Base-by-base conservation (phyloP, 1,140 invertebrate genomes). In the Danaus melanippus region DNA sequence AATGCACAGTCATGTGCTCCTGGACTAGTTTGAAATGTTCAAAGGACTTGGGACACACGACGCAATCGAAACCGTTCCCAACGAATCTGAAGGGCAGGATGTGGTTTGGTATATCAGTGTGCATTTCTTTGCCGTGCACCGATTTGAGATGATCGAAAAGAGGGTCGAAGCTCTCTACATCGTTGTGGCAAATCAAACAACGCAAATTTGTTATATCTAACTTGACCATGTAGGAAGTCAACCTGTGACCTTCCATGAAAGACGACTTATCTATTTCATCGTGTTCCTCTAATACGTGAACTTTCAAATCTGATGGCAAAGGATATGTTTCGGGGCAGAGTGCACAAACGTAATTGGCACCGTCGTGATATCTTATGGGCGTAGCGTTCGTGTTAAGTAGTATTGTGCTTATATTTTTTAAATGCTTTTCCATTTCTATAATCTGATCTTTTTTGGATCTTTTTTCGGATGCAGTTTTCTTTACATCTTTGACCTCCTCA, bases 71-170 rank as follows among this genome's bases (percentile, higher is more conserved):
- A 8, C 42, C 51, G 12, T 66, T 53, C 1, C 49, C 58, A 3
- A 64, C 56, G 43, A 81, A 78, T 53, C 71, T 70, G 41, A 79
- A 77, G 0, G 73, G 71, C 9, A 82, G 40, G 8, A 81, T 71
- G 7, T 73, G 69, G 41, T 71, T 71, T 10, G 70, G 67, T 1
- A 79, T 62, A 10, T 76, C 71, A 1, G 46, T 53, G 50, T 65
- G 64, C 9, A 77, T 46, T 15, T 52, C 40, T 50, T 60, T 67
- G 0, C 64, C 48, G 43, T 81, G 78, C 2, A 47, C 56, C 1
- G 48, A 17, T 10, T 61, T 61, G 2, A 81, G 44, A 42, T 81
- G 78, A 0, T 69, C 43, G 15, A 73, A 53, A 0, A 74, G 42
- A 1, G 41, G 49, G 15, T 71, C 64, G 10, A 76, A 40, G 0